Conservation (phyloP, 2,113 vertebrate genomes). For the Pterocles burchelli region DNA sequence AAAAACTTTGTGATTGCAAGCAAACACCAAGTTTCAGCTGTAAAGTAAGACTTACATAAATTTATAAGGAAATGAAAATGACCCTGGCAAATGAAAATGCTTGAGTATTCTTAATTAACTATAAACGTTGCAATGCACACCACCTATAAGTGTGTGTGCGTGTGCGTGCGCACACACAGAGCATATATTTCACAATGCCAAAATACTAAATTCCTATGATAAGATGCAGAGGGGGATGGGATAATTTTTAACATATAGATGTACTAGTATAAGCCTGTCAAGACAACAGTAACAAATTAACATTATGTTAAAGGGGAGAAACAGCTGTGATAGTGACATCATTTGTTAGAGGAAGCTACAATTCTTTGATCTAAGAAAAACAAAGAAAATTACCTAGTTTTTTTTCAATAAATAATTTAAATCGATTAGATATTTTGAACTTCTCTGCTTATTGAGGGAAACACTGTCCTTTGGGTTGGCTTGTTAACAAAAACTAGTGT, state of each 20-base stretch:
- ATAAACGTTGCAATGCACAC: not conserved
- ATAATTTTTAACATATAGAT: not conserved
- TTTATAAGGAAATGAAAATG: not conserved
- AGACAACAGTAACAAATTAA: slow-evolving; percentile 21
- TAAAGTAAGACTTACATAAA: not conserved
- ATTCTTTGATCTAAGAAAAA: slow-evolving; percentile 59
- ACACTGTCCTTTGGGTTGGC: slow-evolving; percentile 67
- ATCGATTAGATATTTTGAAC: slow-evolving; percentile 62
- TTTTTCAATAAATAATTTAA: slow-evolving; percentile 64
- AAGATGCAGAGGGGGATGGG: not conserved
- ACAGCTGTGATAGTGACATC: slow-evolving; percentile 38
- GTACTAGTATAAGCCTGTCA: not conserved
- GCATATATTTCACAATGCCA: not conserved
- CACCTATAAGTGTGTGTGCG: accelerated
- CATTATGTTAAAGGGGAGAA: not conserved
- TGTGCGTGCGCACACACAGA: not conserved
- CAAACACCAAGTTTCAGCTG: not conserved
- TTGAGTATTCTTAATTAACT: not conserved
- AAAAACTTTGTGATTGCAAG: not conserved
- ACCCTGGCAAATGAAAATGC: not conserved
- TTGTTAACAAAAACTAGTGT: slow-evolving; percentile 71
- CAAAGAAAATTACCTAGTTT: slow-evolving; percentile 43
- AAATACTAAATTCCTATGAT: not conserved
- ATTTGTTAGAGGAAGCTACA: slow-evolving; percentile 40
- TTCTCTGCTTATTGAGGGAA: slow-evolving; percentile 53